phyloP scores from a whole-genome alignment of 1,140 invertebrate genomes.

The Lepidurus couesii region DNA sequence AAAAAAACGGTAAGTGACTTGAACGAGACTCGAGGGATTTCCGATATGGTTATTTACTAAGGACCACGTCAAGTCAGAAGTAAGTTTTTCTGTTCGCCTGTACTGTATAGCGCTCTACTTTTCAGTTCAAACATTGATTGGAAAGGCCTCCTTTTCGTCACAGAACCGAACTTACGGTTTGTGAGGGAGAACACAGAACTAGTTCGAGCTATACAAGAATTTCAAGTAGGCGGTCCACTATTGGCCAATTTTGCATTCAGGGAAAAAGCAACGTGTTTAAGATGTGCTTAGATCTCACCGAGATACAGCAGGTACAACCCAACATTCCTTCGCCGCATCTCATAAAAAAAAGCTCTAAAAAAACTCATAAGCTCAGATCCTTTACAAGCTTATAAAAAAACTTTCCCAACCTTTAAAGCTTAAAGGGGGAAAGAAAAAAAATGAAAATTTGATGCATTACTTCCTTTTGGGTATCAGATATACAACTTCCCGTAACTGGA shows the following conservation, averaged over 20 bases:
- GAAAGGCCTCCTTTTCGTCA: too few relatives aligned
- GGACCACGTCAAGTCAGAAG: not conserved
- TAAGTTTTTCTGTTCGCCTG: not conserved
- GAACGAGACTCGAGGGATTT: not conserved
- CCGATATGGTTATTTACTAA: conserved; percentile 15
- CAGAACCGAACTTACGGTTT: too few relatives aligned
- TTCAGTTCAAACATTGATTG: not conserved
- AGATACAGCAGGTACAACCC: too few relatives aligned
- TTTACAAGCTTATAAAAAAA: not conserved
- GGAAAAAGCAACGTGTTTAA: too few relatives aligned
- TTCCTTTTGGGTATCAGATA: conserved; percentile 10
- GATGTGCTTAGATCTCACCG: too few relatives aligned
- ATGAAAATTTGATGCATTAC: not conserved
- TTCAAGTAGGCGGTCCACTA: too few relatives aligned
- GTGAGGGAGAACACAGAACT: too few relatives aligned
- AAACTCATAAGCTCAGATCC: not conserved
- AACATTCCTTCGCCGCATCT: too few relatives aligned
- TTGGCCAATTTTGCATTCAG: conserved; percentile 11
- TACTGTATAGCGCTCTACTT: not conserved
- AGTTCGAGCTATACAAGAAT: too few relatives aligned
- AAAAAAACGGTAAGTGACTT: not conserved
- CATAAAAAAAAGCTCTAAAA: too few relatives aligned
- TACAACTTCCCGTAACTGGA: not conserved
- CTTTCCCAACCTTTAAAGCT: too few relatives aligned
- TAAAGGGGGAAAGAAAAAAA: not conserved